Evolutionary conservation across 2,888 invertebrate species (phyloP).

Genomic region (Hylaea fasciaria): DNA sequence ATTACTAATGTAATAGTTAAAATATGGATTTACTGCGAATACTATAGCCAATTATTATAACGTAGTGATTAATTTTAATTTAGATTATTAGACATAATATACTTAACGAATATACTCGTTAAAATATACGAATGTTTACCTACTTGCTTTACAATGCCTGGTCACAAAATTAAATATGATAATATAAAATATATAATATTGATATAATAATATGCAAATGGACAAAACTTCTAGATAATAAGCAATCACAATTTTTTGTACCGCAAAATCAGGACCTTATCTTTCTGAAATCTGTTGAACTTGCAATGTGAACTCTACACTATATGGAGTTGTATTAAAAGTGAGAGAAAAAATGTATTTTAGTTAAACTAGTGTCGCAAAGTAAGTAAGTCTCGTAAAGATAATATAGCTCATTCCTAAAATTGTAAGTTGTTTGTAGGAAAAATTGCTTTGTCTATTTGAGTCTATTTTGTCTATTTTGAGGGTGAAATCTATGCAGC

Average conservation of each 20-base stretch:
- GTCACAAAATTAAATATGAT: background rate
- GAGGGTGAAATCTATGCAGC: too few species aligned
- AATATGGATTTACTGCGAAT: background rate
- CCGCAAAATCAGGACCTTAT: background rate
- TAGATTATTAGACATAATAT: background rate
- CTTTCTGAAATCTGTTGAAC: too few species aligned
- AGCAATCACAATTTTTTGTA: too few species aligned
- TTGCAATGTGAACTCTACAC: too few species aligned
- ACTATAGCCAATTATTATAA: constrained; percentile 13
- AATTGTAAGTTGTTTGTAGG: constrained; percentile 3
- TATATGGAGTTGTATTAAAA: background rate
- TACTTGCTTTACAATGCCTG: background rate
- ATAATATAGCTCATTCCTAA: background rate
- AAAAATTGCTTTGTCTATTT: background rate
- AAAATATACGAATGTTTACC: background rate
- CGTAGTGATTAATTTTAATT: background rate
- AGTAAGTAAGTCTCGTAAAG: too few species aligned
- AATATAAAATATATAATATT: too few species aligned
- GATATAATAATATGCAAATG: too few species aligned
- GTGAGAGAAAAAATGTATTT: constrained; percentile 2
- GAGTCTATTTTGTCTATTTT: too few species aligned
- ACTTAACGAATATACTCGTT: background rate
- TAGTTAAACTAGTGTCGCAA: constrained; percentile 1
- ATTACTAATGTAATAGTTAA: background rate
- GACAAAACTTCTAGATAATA: too few species aligned